A percentile compares a stretch with the other conserved stretches of the same genome.
Evolutionary conservation across 2,113 vertebrate species (phyloP).

Genomic region (Rousettus leschenaultii): DNA sequence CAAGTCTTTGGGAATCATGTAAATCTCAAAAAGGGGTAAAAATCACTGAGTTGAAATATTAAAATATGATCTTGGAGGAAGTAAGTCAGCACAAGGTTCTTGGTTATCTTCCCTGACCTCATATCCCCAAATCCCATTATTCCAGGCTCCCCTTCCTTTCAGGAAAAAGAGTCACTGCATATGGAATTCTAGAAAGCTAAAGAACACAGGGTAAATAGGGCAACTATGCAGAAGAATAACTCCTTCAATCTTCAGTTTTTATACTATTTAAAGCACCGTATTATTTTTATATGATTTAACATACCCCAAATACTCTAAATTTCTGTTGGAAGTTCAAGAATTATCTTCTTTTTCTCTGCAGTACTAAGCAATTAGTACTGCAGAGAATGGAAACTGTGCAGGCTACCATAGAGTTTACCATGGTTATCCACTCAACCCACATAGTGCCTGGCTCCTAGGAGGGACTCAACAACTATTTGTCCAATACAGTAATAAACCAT

Average conservation of each 20-base stretch:
- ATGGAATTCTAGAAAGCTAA: neutral
- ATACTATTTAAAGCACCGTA: neutral
- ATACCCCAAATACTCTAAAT: neutral
- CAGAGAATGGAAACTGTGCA: neutral
- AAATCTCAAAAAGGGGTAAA: neutral
- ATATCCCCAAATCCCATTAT: accelerated
- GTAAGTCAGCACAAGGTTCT: neutral
- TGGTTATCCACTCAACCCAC: neutral
- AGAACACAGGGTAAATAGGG: neutral
- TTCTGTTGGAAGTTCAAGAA: neutral
- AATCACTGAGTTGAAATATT: neutral
- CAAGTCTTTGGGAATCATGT: neutral
- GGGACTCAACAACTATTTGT: neutral
- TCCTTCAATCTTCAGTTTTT: neutral
- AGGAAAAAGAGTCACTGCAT: neutral
- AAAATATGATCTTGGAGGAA: neutral
- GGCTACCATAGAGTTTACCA: neutral
- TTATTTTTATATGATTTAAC: neutral
- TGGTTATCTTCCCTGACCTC: neutral
- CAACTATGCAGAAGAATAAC: accelerated
- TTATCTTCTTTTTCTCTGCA: neutral
- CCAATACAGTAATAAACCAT: neutral
- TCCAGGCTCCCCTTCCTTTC: neutral
- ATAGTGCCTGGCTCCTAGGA: neutral
- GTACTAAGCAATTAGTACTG: neutral